A percentile compares a stretch with the other conserved stretches of the same genome.
phyloP scores from a whole-genome alignment of 1,140 invertebrate species.

The Tribolium castaneum region DNA sequence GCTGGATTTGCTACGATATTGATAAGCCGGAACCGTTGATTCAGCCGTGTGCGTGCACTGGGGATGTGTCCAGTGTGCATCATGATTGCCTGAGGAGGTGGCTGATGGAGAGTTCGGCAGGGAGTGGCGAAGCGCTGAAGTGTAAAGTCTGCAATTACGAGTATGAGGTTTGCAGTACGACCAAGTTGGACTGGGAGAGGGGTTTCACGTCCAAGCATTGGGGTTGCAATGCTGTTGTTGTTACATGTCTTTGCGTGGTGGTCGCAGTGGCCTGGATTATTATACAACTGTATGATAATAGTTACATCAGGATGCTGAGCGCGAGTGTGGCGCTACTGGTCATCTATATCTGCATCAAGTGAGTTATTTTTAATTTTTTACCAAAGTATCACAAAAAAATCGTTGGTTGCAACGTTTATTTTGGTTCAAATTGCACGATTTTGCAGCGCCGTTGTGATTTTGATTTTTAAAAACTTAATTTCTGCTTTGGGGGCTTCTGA shows the following conservation, averaged over 20 bases:
- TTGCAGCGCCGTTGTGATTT: too few species aligned
- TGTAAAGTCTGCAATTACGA: constrained; percentile 62
- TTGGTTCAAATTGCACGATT: too few species aligned
- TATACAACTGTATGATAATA: constrained; percentile 82
- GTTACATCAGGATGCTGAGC: constrained; percentile 81
- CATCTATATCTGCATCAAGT: constrained; percentile 88
- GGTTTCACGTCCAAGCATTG: constrained; percentile 85
- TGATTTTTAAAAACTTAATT: too few species aligned
- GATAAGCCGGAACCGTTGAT: constrained; percentile 85
- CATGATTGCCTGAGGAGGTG: constrained; percentile 88
- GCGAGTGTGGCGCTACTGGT: constrained; percentile 84
- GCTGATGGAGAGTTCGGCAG: constrained; percentile 61
- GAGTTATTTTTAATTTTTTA: constrained; percentile 46
- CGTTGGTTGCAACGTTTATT: too few species aligned
- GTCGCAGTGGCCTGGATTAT: constrained; percentile 83
- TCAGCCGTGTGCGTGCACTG: constrained; percentile 89
- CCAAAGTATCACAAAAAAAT: too few species aligned
- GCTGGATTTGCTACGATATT: constrained; percentile 94
- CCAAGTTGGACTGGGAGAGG: constrained; percentile 81
- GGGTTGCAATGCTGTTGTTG: constrained; percentile 73
- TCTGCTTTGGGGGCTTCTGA: too few species aligned
- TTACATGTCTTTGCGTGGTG: constrained; percentile 80
- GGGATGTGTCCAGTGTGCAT: constrained; percentile 90
- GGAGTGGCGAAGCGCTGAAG: constrained; percentile 50
- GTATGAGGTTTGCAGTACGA: constrained; percentile 65